Base-by-base conservation (phyloP, 2,888 invertebrate species). In the Acronicta leporina region DNA sequence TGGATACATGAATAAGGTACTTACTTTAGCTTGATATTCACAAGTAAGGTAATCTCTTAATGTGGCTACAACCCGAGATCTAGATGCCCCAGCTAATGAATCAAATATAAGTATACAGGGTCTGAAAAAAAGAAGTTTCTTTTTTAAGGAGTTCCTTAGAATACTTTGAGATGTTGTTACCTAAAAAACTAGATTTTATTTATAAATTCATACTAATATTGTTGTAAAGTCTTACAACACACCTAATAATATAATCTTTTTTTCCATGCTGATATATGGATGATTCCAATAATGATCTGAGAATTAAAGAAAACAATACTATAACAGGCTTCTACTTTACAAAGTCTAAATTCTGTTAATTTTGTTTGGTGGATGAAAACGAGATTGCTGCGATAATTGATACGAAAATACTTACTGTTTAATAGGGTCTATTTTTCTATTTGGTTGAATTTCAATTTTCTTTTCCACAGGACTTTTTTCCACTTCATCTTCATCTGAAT, bases 71-170 rank as follows among this genome's bases (percentile, higher is more conserved):
- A 99, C 98, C 64, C 97, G 95, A 40, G 96, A 96, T 81, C 98
- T 95, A 44, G 97, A 97, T 2, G 97, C 96, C 9, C 97, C 97
- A 73, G 97, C 97, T 80, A 99, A 92, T 0, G 99, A 99, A 92
- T 99, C 99, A 89, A 99, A 99, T 84, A 99, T 97, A 63, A 99
- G 93, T 83, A 99, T 98, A 87, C 98, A 98, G 0, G 99, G 98
- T 81, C 98, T 98, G 94, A 96, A 96, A 77, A 73, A 64, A 48
- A 60, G 57, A 45, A 15, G n/a, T n/a, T n/a, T n/a, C n/a, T n/a
- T n/a, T n/a, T n/a, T n/a, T n/a, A 35, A n/a, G 27, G 5, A 9
- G 1, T 2, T 33, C 30, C 0, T 33, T 33, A 33, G 33, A 10
- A 33, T 11, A 33, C 5, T 3, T 33, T 33, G 30, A 30, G 10